Evolutionary conservation across 2,888 invertebrate genomes (phyloP), one percentile per base, ranked within the genome.

Genomic region (Thera britannica): DNA sequence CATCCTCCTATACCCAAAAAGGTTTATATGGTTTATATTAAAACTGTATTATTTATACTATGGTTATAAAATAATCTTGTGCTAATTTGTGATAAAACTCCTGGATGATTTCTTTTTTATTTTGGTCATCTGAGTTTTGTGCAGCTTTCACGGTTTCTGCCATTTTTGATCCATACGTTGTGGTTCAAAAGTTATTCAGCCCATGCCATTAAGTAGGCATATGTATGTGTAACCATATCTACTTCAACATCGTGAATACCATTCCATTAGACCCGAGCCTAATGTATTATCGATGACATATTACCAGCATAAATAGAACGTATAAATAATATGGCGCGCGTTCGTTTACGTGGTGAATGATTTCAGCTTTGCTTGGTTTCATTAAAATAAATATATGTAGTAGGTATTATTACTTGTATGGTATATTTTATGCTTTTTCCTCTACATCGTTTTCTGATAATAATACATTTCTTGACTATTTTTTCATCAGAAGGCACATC

Each of bases 231-330:
- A 52, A 12, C 35, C 51, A 7, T 52, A 52, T n/a, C 41, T 41
- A 51, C 38, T 12, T 35, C 35, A 46, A 55, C 36, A 55, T 35
- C 46, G 12, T 36, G 5, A 35, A 51, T 66, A 72, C 62, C 62
- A 67, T 66, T 71, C 77, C 75, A 77, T 77, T 77, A 74, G 65
- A 72, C 58, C 67, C 70, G 75, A 75, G 77, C 79, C 76, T 79
- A 78, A 79, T 78, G 78, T 74, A 76, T 78, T 79, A 77, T 78
- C 79, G 75, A 79, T 78, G 78, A 79, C 76, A 79, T 71, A 74
- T 79, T 77, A 77, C 75, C 6, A 7, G 72, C 68, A 67, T 66
- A 70, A 5, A 51, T 3, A 69, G 71, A 68, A 75, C 71, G 73
- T 74, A 76, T 73, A 74, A 77, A 76, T 76, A 51, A 51, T 34